Percentiles rank a stretch among this genome's conserved stretches.
Evolutionary conservation across 2,888 invertebrate species (phyloP).

Genomic region (Synanthedon formicaeformis): DNA sequence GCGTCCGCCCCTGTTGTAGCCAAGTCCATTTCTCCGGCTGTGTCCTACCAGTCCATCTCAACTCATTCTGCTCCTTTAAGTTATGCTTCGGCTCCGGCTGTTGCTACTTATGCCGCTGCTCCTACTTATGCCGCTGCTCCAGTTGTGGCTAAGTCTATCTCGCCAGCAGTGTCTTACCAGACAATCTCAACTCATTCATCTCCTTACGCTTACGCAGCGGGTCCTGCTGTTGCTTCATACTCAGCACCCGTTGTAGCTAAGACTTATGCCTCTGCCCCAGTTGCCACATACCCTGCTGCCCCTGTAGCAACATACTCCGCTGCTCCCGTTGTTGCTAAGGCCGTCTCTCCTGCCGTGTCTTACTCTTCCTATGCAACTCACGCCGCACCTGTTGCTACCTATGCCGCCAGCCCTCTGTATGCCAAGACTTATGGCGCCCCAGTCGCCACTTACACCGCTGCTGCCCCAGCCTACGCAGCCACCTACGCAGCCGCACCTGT

Average conservation of each 20-base stretch:
- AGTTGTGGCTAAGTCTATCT: constrained; percentile 21
- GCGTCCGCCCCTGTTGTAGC: constrained; percentile 21
- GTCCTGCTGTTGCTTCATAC: constrained; percentile 21
- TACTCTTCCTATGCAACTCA: constrained; percentile 18
- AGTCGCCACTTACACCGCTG: constrained; percentile 19
- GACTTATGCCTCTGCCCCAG: constrained; percentile 24
- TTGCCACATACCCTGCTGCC: constrained; percentile 18
- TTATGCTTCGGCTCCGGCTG: constrained; percentile 11
- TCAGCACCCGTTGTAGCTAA: constrained; percentile 50
- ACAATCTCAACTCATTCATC: constrained; percentile 21
- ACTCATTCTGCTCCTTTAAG: constrained; percentile 19
- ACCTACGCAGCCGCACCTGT: constrained; percentile 21
- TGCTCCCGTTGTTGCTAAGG: constrained; percentile 9
- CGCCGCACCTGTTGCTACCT: constrained; percentile 37
- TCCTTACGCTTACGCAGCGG: constrained; percentile 37
- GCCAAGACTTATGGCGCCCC: constrained; percentile 13
- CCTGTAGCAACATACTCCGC: constrained; percentile 15
- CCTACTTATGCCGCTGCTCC: constrained; percentile 22
- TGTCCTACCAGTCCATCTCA: constrained; percentile 17
- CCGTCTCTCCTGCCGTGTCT: constrained; percentile 11
- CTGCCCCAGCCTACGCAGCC: constrained; percentile 22
- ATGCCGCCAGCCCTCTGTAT: constrained; percentile 21
- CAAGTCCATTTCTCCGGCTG: constrained; percentile 26
- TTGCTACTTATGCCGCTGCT: constrained; percentile 18
- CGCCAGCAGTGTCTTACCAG: constrained; percentile 13